Base-by-base conservation (phyloP, 2,113 vertebrate genomes). In the Nothoprocta perdicaria region DNA sequence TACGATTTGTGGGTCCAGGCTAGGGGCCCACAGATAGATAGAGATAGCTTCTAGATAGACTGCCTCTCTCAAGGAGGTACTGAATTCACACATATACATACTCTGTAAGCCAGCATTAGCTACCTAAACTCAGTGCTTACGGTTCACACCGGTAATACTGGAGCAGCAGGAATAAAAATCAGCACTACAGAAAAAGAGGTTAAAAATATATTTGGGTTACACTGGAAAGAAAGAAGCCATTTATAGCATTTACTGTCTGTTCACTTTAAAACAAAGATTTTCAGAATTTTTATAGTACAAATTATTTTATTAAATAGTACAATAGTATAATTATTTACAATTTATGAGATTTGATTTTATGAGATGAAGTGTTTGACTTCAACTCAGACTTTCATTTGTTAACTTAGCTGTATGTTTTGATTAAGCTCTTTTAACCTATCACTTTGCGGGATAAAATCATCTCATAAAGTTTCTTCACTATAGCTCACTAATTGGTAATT, bases 191-290 rank as follows among this genome's bases (percentile, higher is more conserved):
- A 53, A 78, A 68, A 11, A 58, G 10, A 62, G 24, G 40, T 48
- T 82, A n/a, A 90, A 94, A 80, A 40, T 33, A 40, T 4, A 52
- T 35, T 84, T 86, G 12, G 55, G 84, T 81, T 80, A 45, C 78
- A 62, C 57, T 80, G 65, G 40, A 91, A 16, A 81, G 2, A 53
- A 33, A 90, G 9, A 84, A 63, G 35, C 4, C 12, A 5, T 1
- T 14, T 90, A 89, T 80, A 85, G 27, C 52, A 80, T 85, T 92
- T 94, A 86, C 84, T 92, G 31, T 12, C 63, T 82, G 27, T 71
- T 92, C 58, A 60, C 40, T 82, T 90, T 92, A 77, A 90, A 95
- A 93, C 78, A 92, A 95, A 93, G 14, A 69, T 82, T 94, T 86
- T 71, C 91, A 63, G 27, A 0, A 5, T 94, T 95, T 86, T 73